Base-by-base conservation (phyloP, 2,888 invertebrate species). In the Drosophila formosana region DNA sequence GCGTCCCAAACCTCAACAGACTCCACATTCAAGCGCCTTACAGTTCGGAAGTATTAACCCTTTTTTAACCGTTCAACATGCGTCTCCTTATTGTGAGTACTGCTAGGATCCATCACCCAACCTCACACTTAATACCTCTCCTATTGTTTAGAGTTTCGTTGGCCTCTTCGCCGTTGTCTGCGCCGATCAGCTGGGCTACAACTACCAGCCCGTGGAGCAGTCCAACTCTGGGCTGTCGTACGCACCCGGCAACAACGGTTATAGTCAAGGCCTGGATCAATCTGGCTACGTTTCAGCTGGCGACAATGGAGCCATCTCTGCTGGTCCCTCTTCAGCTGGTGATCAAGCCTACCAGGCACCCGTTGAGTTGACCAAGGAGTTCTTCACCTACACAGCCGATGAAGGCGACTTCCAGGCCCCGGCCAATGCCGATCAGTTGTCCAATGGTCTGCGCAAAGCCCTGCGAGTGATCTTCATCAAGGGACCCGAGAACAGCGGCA, bases 401-500 rank as follows among this genome's bases (percentile, higher is more conserved):
- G 91, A 92, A 34, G 75, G 81, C 8, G 91, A 90, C 25, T 88
- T 87, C 57, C 57, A 82, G 0, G 87, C 82, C 9, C 88, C 85
- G 0, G 75, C 67, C 41, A 78, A 78, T 25, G 65, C 76, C 1
- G 71, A 90, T 5, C 79, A 89, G 52, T 55, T 78, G 2, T 64
- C 75, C 0, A 72, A 67, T 34, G 67, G 73, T 8, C 58, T 89
- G 13, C 91, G 88, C 64, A 81, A 76, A 63, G 82, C 77, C 11
- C 82, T 92, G n/a, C 91, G 92, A 23, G 91, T 92, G 8, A 66
- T 92, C 25, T 92, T 92, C 78, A 92, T 92, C 56, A 92, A 91
- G 82, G 89, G 91, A 37, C 92, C 92, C 66, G 91, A 91, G 70
- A 78, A 90, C 62, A 89, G 72, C 11, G 91, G 88, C 7, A 30